Conservation (phyloP, 2,888 invertebrate genomes). For the Brachypalpus laphriformis region DNA sequence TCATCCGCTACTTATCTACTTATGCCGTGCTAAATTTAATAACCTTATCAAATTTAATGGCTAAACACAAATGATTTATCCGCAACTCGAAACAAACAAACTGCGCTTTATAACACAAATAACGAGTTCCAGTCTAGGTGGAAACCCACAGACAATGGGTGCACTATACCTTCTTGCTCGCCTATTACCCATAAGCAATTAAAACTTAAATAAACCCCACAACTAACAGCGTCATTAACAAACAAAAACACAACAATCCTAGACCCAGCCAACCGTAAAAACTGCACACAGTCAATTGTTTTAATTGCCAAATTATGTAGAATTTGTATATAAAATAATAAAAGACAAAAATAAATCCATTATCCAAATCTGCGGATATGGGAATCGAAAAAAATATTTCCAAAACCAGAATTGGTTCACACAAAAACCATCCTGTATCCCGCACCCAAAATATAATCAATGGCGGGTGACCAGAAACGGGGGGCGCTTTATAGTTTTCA, state of each 20-base stretch:
- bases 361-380: conserved; percentile 14
- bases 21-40: too few species aligned
- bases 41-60: too few species aligned
- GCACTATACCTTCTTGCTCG: neutral
- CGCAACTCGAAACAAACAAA: neutral
- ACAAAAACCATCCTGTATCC: conserved; percentile 31
- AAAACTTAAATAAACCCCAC: conserved; percentile 30
- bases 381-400: conserved; percentile 10
- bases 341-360: conserved; percentile 10
- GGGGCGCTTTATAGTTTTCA: conserved; percentile 5
- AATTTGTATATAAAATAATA: conserved; percentile 1
- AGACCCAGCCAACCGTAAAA: conserved; percentile 7
- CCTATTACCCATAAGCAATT: conserved; percentile 18
- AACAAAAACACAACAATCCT: neutral
- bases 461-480: neutral
- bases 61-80: neutral
- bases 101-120: neutral
- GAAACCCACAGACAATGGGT: neutral
- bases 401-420: conserved; percentile 48
- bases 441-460: conserved; percentile 11
- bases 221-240: conserved; percentile 30
- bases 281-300: conserved; percentile 10
- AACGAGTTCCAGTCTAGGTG: neutral
- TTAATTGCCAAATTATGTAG: conserved; percentile 51
- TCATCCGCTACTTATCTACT: too few species aligned